Percentiles rank a stretch among this genome's conserved stretches.
Evolutionary conservation across 2,113 vertebrate genomes (phyloP).

Genomic region (Mobula birostris): DNA sequence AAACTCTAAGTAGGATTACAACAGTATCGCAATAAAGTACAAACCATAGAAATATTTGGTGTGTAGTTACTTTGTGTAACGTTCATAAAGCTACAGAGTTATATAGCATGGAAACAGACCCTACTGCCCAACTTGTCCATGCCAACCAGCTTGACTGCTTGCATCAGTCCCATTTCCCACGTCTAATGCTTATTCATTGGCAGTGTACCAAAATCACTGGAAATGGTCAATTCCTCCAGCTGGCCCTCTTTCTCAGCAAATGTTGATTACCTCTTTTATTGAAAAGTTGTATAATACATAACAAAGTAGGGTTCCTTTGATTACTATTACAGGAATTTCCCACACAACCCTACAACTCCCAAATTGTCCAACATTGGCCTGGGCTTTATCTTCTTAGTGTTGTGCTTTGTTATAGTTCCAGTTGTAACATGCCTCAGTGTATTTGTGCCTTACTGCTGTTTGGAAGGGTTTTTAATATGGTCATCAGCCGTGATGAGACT

Average conservation of each 20-base stretch:
- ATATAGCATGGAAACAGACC: neutral
- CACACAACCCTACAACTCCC: too few relatives aligned
- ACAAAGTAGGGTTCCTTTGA: neutral
- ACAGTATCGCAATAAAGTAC: neutral
- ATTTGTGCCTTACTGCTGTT: neutral
- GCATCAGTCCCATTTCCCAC: too few relatives aligned
- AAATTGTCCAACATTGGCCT: neutral
- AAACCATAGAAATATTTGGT: neutral
- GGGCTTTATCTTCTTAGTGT: neutral
- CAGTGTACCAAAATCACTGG: neutral
- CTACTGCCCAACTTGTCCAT: neutral
- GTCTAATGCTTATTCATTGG: neutral
- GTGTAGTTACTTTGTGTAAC: neutral
- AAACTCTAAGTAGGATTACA: neutral
- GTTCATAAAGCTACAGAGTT: too few relatives aligned
- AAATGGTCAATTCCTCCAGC: neutral
- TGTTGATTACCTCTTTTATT: neutral
- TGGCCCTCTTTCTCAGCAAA: neutral
- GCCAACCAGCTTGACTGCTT: too few relatives aligned
- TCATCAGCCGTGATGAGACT: neutral
- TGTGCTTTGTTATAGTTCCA: neutral
- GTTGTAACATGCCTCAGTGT: neutral
- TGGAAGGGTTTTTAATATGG: neutral
- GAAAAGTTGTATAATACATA: too few relatives aligned
- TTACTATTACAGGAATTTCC: neutral